These are phyloP conservation scores for Linepithema humile DNA, from an alignment of 1,140 invertebrate species.

Conservation along the genomic window DNA sequence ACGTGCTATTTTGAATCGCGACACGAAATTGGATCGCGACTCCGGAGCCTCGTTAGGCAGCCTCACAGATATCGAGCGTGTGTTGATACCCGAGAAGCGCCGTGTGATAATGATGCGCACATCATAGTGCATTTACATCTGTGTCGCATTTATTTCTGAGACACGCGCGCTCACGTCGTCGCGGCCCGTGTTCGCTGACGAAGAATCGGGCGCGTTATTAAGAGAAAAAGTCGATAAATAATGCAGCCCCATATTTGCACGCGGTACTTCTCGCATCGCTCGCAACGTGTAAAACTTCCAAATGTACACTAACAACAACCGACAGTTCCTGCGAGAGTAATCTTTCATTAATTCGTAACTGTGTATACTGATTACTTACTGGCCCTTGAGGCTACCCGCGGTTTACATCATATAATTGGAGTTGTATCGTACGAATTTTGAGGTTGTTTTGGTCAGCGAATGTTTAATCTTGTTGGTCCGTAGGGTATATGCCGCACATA, in stretches of 20 bases:
- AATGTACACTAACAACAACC: slow-evolving; percentile 23
- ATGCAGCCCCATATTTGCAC: neutral
- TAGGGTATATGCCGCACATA: neutral
- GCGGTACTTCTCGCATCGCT: neutral
- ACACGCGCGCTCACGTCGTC: neutral
- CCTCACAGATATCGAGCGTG: slow-evolving; percentile 9
- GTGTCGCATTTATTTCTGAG: slow-evolving; percentile 6
- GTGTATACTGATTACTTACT: slow-evolving; percentile 49
- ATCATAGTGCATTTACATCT: slow-evolving; percentile 31
- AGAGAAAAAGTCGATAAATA: slow-evolving; percentile 35
- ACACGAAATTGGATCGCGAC: slow-evolving; percentile 46
- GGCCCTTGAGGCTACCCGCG: slow-evolving; percentile 42
- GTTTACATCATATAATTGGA: slow-evolving; percentile 45
- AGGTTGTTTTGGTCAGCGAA: slow-evolving; percentile 7
- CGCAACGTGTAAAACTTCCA: slow-evolving; percentile 13
- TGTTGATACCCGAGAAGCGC: slow-evolving; percentile 33
- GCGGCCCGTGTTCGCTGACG: neutral
- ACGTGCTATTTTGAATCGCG: slow-evolving; percentile 49
- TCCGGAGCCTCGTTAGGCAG: slow-evolving; percentile 48
- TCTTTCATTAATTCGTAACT: slow-evolving; percentile 49
- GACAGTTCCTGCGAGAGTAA: slow-evolving; percentile 45
- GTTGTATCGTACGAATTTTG: slow-evolving; percentile 45
- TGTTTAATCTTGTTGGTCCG: slow-evolving; percentile 17
- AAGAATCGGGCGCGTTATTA: slow-evolving; percentile 26
- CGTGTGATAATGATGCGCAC: slow-evolving; percentile 33